Conservation (phyloP, 2,113 vertebrate genomes). For the Sinocyclocheilus anshuiensis region DNA sequence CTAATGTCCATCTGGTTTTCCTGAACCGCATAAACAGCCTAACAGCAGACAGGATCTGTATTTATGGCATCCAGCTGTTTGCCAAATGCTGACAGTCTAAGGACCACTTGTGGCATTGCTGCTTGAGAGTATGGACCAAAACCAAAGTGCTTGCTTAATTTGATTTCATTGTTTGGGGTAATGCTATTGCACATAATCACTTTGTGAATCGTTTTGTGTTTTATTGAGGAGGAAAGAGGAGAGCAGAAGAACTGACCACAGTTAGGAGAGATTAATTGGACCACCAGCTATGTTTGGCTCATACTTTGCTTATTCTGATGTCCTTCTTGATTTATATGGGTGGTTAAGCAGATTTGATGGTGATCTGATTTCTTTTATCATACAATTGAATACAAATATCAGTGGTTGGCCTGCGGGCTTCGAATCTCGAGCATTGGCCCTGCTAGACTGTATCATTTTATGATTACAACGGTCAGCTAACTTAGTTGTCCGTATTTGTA, state of each 20-base stretch:
- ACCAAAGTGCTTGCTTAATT: constrained; percentile 40
- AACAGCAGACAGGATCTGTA: constrained; percentile 31
- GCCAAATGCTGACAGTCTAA: constrained; percentile 35
- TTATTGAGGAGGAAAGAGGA: constrained; percentile 22
- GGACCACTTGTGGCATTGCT: constrained; percentile 26
- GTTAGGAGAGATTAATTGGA: constrained; percentile 35
- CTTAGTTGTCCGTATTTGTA: background rate
- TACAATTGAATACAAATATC: constrained; percentile 28
- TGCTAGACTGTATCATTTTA: background rate
- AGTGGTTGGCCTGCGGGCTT: background rate
- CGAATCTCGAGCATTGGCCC: background rate
- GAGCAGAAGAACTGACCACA: constrained; percentile 18
- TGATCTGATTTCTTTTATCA: constrained; percentile 35
- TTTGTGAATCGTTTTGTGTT: constrained; percentile 21
- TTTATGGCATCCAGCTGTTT: constrained; percentile 38
- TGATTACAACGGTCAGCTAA: background rate
- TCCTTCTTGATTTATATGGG: constrained; percentile 21
- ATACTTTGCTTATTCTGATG: constrained; percentile 12
- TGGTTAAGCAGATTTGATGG: constrained; percentile 28
- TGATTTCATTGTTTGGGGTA: constrained; percentile 41
- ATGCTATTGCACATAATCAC: constrained; percentile 28
- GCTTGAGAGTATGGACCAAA: constrained; percentile 20
- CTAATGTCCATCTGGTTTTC: constrained; percentile 25
- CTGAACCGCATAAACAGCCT: constrained; percentile 28
- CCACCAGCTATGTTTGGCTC: constrained; percentile 34